Conservation (phyloP, 2,888 invertebrate species). For the Melinaea marsaeus region DNA sequence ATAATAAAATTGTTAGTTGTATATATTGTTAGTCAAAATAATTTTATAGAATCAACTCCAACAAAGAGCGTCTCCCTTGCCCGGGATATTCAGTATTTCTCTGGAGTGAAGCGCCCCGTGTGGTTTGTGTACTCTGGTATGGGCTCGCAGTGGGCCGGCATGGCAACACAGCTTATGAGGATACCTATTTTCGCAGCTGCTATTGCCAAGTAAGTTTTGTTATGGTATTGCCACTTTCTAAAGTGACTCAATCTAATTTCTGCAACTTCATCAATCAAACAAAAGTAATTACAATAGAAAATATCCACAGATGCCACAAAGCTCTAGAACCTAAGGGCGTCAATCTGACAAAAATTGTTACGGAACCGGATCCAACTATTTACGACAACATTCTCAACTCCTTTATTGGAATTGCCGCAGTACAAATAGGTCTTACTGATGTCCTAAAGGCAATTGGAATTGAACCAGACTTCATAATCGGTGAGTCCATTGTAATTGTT, state of each 20-base stretch:
- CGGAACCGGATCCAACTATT: slow-evolving; percentile 78
- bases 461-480: slow-evolving; percentile 70
- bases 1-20: neutral
- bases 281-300: neutral
- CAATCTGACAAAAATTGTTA: slow-evolving; percentile 80
- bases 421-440: slow-evolving; percentile 78
- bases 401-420: slow-evolving; percentile 86
- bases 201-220: slow-evolving; percentile 74
- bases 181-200: slow-evolving; percentile 85
- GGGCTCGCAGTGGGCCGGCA: slow-evolving; percentile 92
- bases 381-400: slow-evolving; percentile 84
- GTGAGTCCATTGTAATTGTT: slow-evolving; percentile 42
- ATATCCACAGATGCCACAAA: slow-evolving; percentile 72
- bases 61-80: slow-evolving; percentile 56
- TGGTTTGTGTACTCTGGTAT: slow-evolving; percentile 96
- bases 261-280: neutral
- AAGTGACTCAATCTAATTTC: neutral
- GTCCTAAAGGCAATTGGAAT: slow-evolving; percentile 70
- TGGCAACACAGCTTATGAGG: slow-evolving; percentile 86
- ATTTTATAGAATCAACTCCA: slow-evolving; percentile 53
- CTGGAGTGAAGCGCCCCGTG: slow-evolving; percentile 82
- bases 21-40: neutral
- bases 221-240: neutral
- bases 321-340: slow-evolving; percentile 80
- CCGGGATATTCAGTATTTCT: slow-evolving; percentile 78